Base-by-base conservation (phyloP, 2,113 vertebrate genomes). In the Phaetusa simplex region DNA sequence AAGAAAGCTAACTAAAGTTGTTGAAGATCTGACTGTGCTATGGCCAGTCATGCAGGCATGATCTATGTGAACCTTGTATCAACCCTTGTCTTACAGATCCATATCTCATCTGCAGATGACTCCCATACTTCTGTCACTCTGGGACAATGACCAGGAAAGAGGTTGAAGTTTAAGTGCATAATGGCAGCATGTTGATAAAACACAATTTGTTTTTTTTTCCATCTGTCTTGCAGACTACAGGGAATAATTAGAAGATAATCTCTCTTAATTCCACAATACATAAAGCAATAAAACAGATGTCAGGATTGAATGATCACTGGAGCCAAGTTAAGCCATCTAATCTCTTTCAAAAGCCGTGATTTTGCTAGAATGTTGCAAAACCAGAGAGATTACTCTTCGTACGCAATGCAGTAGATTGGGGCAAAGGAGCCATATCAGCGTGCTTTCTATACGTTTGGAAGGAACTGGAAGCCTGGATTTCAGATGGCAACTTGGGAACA, bases 261-360 rank as follows among this genome's bases (percentile, higher is more conserved):
- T 95, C 70, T 85, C 74, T 91, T 93, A 93, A 92, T 93, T 96
- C 96, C 71, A 91, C 91, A 70, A 87, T 47, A 85, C 62, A 83
- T 77, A 91, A 77, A 97, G 84, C 91, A 96, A 95, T 97, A 95
- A 96, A 97, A 86, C 89, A 97, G 89, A 95, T 97, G 94, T 93
- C 82, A 89, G 81, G 70, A 83, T 3, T 58, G 89, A 94, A 86
- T 0, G 11, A 70, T 86, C 45, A 45, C 78, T 93, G 84, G 53
- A 91, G 84, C 84, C 87, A 80, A 91, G 59, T 95, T 95, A 86
- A 74, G 3, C 87, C 93, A 96, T 52, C 89, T 93, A 95, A 97
- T 86, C 96, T 91, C 90, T 95, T 95, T 95, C 93, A 94, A 81
- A 97, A 88, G 74, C 94, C 77, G 64, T 86, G 94, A 93, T 96